Percentiles rank a stretch among this genome's conserved stretches.
Conservation (phyloP, 1,140 invertebrate genomes). For the Sitobion miscanthi region DNA sequence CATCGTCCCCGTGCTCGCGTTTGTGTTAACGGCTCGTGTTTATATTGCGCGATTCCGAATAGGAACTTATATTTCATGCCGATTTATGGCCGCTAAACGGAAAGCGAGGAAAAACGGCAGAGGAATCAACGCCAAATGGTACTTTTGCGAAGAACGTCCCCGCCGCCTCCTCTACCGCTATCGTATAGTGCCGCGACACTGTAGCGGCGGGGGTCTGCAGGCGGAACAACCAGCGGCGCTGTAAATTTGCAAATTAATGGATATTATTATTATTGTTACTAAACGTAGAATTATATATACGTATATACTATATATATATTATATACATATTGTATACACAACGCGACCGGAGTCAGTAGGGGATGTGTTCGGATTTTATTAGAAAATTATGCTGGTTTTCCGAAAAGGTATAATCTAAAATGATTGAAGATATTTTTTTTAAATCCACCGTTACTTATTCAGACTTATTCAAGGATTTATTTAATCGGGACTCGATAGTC, state of each 20-base stretch:
- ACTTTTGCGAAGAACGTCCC: constrained; percentile 31
- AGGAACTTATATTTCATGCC: constrained; percentile 54
- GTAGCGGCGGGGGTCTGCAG: neutral
- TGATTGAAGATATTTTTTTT: neutral
- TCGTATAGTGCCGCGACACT: neutral
- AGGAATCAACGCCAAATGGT: constrained; percentile 55
- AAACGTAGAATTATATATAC: constrained; percentile 1
- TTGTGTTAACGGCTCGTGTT: constrained; percentile 51
- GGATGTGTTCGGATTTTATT: neutral
- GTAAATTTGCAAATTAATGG: constrained; percentile 44
- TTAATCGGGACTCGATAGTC: neutral
- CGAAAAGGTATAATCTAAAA: neutral
- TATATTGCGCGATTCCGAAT: constrained; percentile 56
- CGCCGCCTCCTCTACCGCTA: neutral
- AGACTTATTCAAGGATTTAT: neutral
- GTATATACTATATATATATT: no score
- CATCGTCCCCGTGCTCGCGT: constrained; percentile 40
- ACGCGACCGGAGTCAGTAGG: neutral
- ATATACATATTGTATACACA: neutral
- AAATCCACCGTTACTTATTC: neutral
- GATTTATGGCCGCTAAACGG: constrained; percentile 54
- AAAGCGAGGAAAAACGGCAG: constrained; percentile 54
- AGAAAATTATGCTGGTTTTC: neutral
- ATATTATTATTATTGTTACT: constrained; percentile 46
- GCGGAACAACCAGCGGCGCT: neutral